phyloP scores from a whole-genome alignment of 2,797 vertebrate species.

The Martes flavigula region DNA sequence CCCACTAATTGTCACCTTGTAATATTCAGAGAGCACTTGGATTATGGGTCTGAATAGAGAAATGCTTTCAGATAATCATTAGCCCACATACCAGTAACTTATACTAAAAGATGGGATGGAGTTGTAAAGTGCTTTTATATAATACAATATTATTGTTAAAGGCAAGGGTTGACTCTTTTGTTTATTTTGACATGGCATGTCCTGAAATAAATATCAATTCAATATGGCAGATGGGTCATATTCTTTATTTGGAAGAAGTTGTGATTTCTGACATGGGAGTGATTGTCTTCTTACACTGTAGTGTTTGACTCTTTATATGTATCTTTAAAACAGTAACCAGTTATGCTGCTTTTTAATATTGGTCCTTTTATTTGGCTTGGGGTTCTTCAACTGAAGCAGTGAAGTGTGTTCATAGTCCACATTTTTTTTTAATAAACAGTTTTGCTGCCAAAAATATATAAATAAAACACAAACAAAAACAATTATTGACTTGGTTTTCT shows the following conservation, averaged over 20 bases:
- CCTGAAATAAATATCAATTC: slow-evolving; percentile 86
- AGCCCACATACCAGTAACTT: slow-evolving; percentile 80
- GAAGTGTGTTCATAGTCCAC: slow-evolving; percentile 46
- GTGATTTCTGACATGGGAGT: slow-evolving; percentile 62
- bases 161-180: slow-evolving; percentile 78
- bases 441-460: slow-evolving; percentile 75
- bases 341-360: slow-evolving; percentile 72
- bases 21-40: slow-evolving; percentile 65
- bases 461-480: slow-evolving; percentile 71
- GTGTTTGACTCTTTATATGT: slow-evolving; percentile 61
- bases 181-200: slow-evolving; percentile 87
- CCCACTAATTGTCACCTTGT: slow-evolving; percentile 67
- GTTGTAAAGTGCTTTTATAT: slow-evolving; percentile 87
- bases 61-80: slow-evolving; percentile 79
- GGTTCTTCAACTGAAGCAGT: slow-evolving; percentile 63
- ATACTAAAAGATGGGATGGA: slow-evolving; percentile 79
- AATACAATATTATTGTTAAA: slow-evolving; percentile 85
- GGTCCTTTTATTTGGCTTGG: slow-evolving; percentile 69
- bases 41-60: slow-evolving; percentile 72
- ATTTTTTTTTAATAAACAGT: slow-evolving; percentile 73
- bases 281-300: slow-evolving; percentile 74
- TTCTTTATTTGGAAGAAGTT: slow-evolving; percentile 81
- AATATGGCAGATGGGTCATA: slow-evolving; percentile 81
- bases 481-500: slow-evolving; percentile 35
- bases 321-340: slow-evolving; percentile 67